Evolutionary conservation across 2,797 vertebrate genomes (phyloP).

Genomic region (Anomalospiza imberbis): DNA sequence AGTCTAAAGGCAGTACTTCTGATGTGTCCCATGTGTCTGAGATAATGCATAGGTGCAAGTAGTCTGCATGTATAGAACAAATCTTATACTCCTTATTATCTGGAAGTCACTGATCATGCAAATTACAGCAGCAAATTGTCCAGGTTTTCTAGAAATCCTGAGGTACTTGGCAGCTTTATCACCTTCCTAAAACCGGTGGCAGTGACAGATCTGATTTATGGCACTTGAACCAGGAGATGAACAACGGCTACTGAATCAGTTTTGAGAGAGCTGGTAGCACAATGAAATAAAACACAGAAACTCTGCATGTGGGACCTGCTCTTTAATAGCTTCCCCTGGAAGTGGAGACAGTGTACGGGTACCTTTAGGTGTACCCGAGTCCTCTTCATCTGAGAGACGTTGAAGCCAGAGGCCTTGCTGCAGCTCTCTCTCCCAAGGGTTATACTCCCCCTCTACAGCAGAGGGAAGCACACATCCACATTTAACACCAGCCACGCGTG

Average conservation of each 20-base stretch:
- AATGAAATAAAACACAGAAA: not conserved
- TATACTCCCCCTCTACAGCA: slow-evolving; percentile 95
- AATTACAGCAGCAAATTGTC: not conserved
- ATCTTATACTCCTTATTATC: not conserved
- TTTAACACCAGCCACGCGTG: slow-evolving; percentile 50
- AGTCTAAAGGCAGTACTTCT: not conserved
- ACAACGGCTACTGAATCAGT: not conserved
- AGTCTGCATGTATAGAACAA: not conserved
- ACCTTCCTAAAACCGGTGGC: not conserved
- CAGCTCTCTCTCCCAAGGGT: slow-evolving; percentile 90
- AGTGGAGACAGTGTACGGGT: slow-evolving; percentile 55
- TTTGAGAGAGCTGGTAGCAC: not conserved
- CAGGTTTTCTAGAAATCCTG: not conserved
- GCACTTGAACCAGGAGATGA: not conserved
- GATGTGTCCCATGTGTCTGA: not conserved
- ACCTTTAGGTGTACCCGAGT: slow-evolving; percentile 91
- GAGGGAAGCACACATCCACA: slow-evolving; percentile 80
- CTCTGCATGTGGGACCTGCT: slow-evolving; percentile 67
- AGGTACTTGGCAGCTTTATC: not conserved
- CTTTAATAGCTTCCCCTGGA: slow-evolving; percentile 23
- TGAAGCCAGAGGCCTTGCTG: slow-evolving; percentile 91
- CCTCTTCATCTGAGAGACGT: slow-evolving; percentile 87
- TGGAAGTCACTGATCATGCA: not conserved
- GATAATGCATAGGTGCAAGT: not conserved
- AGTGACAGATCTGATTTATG: not conserved